Base-by-base conservation (phyloP, 2,888 invertebrate genomes). In the Corythucha ciliata region DNA sequence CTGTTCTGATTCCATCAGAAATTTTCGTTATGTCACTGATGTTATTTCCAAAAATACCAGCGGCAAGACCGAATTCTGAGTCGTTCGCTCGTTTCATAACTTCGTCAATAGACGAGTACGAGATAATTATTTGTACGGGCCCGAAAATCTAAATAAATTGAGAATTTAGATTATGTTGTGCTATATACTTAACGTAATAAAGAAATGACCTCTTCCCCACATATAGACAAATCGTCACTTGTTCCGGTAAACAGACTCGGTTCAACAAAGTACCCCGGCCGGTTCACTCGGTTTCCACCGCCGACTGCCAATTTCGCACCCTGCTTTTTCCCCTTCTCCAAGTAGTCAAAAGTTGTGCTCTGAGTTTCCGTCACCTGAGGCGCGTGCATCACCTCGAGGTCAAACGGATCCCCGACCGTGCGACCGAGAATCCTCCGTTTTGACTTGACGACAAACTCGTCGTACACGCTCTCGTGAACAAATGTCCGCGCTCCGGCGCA, bases 401-500 rank as follows among this genome's bases (percentile, higher is more conserved):
- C 73, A 64, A 83, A 90, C 1, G 90, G 90, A 72, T 89, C 80
- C 2, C 91, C 92, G 56, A 92, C 83, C 60, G 76, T 79, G 57
- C 81, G 76, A 2, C 74, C 71, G 59, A 76, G 72, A 1, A 89
- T 89, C 60, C 79, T 72, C 58, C 76, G 78, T 1, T 76, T 76
- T 0, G 87, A 78, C 60, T 80, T 79, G 39, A 77, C 75, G 0
- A 93, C 81, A 65, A 93, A 92, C 62, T 81, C 76, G 62, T 91
- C 85, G 64, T 92, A 92, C 62, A 93, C 83, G 40, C 78, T 79
- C 36, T 84, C 80, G 58, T 92, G 88, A 1, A 93, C 92, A 64
- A 81, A 92, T 1, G 90, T 91, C 55, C 92, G 76, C 6, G 89
- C 87, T 10, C 85, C 92, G 27, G 92, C 91, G 63, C 83, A 83